Conservation (phyloP, 64 coral and sea anemone genomes). For the Acropora tenuis region DNA sequence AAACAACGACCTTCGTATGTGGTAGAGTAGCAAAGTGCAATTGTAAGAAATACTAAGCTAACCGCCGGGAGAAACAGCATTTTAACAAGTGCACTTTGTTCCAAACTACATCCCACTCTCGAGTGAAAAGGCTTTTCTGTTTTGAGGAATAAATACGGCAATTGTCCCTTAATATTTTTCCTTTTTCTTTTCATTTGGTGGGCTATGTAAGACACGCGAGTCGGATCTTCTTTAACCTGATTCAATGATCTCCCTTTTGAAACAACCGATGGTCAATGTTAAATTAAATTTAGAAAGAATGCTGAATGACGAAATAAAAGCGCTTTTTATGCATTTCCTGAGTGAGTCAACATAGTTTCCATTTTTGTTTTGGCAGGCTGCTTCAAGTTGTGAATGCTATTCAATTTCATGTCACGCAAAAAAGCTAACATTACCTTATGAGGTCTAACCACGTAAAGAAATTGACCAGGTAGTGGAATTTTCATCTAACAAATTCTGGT, state of each 20-base stretch:
- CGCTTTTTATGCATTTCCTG: neutral
- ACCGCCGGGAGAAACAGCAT: neutral
- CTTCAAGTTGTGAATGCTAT: constrained; percentile 20
- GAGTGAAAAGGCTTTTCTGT: too few relatives aligned
- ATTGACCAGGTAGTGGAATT: neutral
- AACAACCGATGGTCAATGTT: too few relatives aligned
- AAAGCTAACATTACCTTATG: neutral
- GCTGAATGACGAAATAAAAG: neutral
- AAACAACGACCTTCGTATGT: neutral
- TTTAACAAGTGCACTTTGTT: neutral
- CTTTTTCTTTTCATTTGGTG: too few relatives aligned
- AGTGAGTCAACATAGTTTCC: neutral
- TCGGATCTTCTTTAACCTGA: too few relatives aligned
- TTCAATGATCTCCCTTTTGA: too few relatives aligned
- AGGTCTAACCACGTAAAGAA: neutral
- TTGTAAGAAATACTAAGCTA: neutral
- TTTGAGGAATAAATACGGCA: too few relatives aligned
- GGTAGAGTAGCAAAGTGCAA: neutral
- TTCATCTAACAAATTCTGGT: neutral
- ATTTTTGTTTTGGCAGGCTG: constrained; percentile 30
- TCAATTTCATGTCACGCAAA: constrained; percentile 9
- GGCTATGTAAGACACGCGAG: too few relatives aligned
- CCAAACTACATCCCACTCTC: neutral
- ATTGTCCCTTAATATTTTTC: too few relatives aligned
- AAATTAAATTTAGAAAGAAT: too few relatives aligned